Base-by-base conservation (phyloP, 2,797 vertebrate species). In the Austrolebias charrua region DNA sequence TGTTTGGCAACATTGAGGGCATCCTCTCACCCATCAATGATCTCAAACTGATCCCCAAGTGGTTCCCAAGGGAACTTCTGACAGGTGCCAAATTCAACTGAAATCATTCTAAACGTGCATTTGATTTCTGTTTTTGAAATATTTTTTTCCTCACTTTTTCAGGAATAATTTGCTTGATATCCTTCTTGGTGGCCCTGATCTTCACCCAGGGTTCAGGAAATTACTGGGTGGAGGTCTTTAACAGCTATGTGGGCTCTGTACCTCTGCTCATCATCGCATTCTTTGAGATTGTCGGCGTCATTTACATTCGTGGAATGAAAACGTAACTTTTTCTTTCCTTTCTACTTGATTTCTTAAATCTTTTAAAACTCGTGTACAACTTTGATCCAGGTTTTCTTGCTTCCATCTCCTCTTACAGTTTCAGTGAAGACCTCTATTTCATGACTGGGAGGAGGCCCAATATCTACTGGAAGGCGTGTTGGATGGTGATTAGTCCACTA, bases 151-250 rank as follows among this genome's bases (percentile, higher is more conserved):
- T 60, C 1, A 15, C 18, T 46, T 65, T 59, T 38, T 14, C 55
- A 98, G 96, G 80, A 1, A 3, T 92, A 33, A 51, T 91, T 58
- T 96, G 95, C 67, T 14, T 93, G n/a, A 0, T 85, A 20, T 77
- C 73, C 38, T 95, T 97, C 87, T 64, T 88, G 50, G 1, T 69
- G 2, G 90, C 92, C 45, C 89, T 95, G 45, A 92, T 94, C 73
- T 98, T 98, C 84, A 87, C 91, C 0, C 54, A 95, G 90, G 87
- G 90, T 31, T 98, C 95, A 0, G 97, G 97, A 4, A 96, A 91
- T 88, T 98, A 98, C 84, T 98, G 96, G 96, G 88, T 98, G 43
- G 95, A 96, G 82, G 82, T 96, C 67, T 97, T 98, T 18, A 96
- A 96, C 74, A 84, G 59, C 75, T 95, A 94, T 0, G 93, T 91